Conservation (phyloP, 2,797 vertebrate genomes). For the Netta rufina region DNA sequence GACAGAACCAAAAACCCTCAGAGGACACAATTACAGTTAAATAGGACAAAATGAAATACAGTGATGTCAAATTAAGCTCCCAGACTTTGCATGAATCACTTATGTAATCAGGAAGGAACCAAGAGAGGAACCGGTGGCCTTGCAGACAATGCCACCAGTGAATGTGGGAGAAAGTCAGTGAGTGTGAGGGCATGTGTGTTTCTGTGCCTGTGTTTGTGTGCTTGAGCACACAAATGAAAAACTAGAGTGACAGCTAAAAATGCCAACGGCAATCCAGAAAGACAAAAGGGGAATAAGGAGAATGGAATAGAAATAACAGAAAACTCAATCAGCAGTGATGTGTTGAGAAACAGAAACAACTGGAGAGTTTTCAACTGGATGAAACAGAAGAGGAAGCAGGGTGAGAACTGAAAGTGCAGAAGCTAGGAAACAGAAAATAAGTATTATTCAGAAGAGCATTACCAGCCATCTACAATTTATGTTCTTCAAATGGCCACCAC, state of each 20-base stretch:
- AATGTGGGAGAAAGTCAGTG: neutral
- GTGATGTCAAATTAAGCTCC: neutral
- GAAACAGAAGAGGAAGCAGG: neutral
- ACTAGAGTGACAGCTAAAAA: constrained; percentile 20
- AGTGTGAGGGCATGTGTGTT: neutral
- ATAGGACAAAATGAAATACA: neutral
- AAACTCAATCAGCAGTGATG: neutral
- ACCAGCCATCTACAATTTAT: neutral
- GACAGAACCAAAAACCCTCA: neutral
- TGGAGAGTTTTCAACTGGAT: neutral
- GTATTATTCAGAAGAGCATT: neutral
- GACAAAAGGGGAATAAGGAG: neutral
- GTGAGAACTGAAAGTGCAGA: neutral
- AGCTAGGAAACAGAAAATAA: neutral
- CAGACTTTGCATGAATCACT: neutral
- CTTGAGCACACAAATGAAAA: neutral
- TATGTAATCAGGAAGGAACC: neutral
- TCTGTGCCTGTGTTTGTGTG: neutral
- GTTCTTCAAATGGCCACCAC: neutral
- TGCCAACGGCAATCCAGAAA: neutral
- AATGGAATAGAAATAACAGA: constrained; percentile 11
- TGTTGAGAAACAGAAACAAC: neutral
- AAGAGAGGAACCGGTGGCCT: neutral
- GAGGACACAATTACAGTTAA: neutral
- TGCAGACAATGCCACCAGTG: neutral